Evolutionary conservation across 2,797 vertebrate species (phyloP).

Genomic region (Eutrigla gurnardus): DNA sequence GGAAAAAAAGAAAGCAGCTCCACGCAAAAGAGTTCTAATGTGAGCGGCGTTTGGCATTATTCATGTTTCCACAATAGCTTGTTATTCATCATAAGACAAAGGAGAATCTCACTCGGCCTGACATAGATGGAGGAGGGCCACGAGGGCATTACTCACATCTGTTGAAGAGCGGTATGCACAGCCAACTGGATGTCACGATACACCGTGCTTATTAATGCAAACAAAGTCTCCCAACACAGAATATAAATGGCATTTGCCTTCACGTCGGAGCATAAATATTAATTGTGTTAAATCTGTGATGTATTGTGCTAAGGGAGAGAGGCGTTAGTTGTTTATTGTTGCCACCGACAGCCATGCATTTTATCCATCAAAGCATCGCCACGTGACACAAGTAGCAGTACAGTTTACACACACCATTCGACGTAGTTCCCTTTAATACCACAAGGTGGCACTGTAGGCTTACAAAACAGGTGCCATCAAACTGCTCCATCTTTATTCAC

Average conservation of each 20-base stretch:
- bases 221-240: slow-evolving; percentile 73
- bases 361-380: slow-evolving; percentile 61
- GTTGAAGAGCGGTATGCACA: slow-evolving; percentile 77
- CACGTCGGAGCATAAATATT: slow-evolving; percentile 75
- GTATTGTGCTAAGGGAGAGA: slow-evolving; percentile 62
- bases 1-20: slow-evolving; percentile 39
- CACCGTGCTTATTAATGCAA: slow-evolving; percentile 80
- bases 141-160: slow-evolving; percentile 83
- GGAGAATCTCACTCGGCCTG: slow-evolving; percentile 77
- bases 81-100: slow-evolving; percentile 85
- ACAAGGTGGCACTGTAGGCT: slow-evolving; percentile 78
- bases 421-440: slow-evolving; percentile 55
- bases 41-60: slow-evolving; percentile 67
- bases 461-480: slow-evolving; percentile 54
- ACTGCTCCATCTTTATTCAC: neutral
- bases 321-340: slow-evolving; percentile 65
- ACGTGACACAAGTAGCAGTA: slow-evolving; percentile 12
- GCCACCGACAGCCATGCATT: slow-evolving; percentile 56
- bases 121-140: slow-evolving; percentile 83
- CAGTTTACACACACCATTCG: neutral
- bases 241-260: slow-evolving; percentile 79
- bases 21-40: slow-evolving; percentile 61
- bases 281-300: slow-evolving; percentile 79
- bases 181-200: slow-evolving; percentile 79
- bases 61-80: slow-evolving; percentile 79